Evolutionary conservation across 1,140 invertebrate species (phyloP).

Genomic region (Eulimnadia texana): DNA sequence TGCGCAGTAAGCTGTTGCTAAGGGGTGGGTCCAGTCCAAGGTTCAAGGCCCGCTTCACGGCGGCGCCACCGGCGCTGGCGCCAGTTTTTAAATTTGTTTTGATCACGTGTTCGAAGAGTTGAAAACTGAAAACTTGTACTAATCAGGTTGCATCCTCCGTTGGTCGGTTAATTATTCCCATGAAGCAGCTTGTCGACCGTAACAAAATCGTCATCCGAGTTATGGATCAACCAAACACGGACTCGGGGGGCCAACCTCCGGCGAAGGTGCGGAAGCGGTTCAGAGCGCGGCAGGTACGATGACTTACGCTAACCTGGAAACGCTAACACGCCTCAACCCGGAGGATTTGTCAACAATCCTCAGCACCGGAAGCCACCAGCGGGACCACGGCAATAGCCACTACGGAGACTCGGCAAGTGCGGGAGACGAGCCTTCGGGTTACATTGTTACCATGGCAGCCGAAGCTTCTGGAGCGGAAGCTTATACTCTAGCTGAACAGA

Average conservation of each 20-base stretch:
- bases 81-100: too few relatives aligned
- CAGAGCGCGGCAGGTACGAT: background rate
- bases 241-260: background rate
- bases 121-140: too few relatives aligned
- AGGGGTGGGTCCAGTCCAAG: background rate
- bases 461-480: background rate
- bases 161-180: background rate
- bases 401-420: background rate
- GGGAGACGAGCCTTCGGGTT: conserved; percentile 4
- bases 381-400: background rate
- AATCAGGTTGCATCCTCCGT: too few relatives aligned
- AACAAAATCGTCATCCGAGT: background rate
- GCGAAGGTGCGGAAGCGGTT: background rate
- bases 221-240: background rate
- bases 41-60: background rate
- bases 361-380: background rate
- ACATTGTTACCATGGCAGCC: conserved; percentile 1
- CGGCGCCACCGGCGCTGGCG: background rate
- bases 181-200: background rate
- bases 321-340: conserved; percentile 2
- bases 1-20: background rate
- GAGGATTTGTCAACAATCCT: conserved; percentile 4
- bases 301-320: conserved; percentile 11
- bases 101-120: too few relatives aligned
- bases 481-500: conserved; percentile 2